Evolutionary conservation across 2,888 invertebrate genomes (phyloP).

Genomic region (Epinotia nisella): DNA sequence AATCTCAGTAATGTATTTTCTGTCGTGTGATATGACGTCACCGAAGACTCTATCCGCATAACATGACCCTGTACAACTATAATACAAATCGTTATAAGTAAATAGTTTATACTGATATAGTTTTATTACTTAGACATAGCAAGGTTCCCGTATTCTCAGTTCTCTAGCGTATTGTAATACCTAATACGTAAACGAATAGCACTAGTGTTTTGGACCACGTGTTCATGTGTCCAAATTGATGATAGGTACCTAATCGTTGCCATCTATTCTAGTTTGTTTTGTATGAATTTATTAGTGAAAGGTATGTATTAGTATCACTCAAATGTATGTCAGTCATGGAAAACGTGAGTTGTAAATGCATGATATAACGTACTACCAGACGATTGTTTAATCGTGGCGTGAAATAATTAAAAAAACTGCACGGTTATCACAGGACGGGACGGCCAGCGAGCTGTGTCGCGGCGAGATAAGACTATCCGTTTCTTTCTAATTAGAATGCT

Average conservation of each 20-base stretch:
- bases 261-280: constrained; percentile 13
- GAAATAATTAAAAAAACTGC: background rate
- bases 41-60: constrained; percentile 3
- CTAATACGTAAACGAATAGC: constrained; percentile 14
- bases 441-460: too few relatives aligned
- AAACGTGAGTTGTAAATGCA: constrained; percentile 17
- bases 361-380: background rate
- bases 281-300: background rate
- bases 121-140: constrained; percentile 17
- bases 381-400: background rate
- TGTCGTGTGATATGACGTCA: constrained; percentile 8
- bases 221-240: constrained; percentile 6
- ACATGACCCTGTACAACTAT: constrained; percentile 29
- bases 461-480: too few relatives aligned
- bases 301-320: background rate
- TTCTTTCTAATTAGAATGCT: too few relatives aligned
- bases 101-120: constrained; percentile 41
- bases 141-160: constrained; percentile 29
- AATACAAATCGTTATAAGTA: constrained; percentile 35
- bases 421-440: too few relatives aligned
- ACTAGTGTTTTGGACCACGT: constrained; percentile 19
- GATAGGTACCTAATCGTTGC: background rate
- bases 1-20: background rate
- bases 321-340: constrained; percentile 5
- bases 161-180: constrained; percentile 6